Evolutionary conservation across 2,888 invertebrate genomes (phyloP).

Genomic region (Oscheius sp.): DNA sequence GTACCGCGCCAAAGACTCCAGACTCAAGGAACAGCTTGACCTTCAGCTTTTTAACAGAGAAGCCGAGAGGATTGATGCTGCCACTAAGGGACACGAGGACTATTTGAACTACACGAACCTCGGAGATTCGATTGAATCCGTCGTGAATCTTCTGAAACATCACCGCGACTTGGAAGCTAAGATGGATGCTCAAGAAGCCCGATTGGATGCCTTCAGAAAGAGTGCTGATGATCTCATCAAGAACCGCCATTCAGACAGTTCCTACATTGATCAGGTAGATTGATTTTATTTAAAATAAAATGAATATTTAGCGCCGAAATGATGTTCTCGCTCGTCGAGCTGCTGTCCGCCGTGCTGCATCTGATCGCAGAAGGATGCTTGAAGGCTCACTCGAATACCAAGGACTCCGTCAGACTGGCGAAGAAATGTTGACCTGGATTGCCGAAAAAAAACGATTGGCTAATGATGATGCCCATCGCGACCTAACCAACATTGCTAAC

Average conservation of each 20-base stretch:
- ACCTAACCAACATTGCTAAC: constrained; percentile 73
- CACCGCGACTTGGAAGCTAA: constrained; percentile 93
- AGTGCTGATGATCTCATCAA: constrained; percentile 83
- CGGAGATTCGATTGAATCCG: constrained; percentile 73
- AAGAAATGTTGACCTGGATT: constrained; percentile 85
- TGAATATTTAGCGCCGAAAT: constrained; percentile 72
- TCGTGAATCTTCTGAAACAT: constrained; percentile 88
- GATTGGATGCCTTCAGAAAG: constrained; percentile 83
- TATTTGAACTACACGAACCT: constrained; percentile 85
- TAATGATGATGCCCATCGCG: constrained; percentile 71
- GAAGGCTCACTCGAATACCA: constrained; percentile 88
- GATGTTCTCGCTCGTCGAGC: constrained; percentile 78
- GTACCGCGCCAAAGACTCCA: constrained; percentile 79
- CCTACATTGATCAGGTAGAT: constrained; percentile 54
- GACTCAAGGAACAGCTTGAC: constrained; percentile 86
- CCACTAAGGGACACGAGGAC: constrained; percentile 90
- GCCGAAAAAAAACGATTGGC: constrained; percentile 82
- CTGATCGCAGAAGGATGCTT: constrained; percentile 79
- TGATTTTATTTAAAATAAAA: background rate
- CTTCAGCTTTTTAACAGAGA: constrained; percentile 90
- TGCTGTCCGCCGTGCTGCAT: constrained; percentile 76
- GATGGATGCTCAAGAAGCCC: constrained; percentile 89
- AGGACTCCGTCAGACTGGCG: constrained; percentile 89
- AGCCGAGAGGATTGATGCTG: constrained; percentile 94
- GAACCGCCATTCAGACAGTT: constrained; percentile 75